Conservation (phyloP, 2,888 invertebrate genomes). For the Rhingia campestris region DNA sequence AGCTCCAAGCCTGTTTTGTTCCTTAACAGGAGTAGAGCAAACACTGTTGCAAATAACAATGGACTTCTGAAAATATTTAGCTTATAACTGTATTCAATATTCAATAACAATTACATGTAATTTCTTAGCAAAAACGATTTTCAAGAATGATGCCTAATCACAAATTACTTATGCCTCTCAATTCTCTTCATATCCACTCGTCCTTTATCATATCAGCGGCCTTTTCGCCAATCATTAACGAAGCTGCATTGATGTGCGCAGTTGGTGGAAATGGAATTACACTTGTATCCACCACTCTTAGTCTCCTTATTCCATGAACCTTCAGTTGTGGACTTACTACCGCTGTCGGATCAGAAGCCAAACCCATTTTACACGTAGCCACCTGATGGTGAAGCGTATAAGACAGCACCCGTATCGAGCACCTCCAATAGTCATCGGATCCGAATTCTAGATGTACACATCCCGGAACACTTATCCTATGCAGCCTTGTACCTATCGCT, state of each 20-base stretch:
- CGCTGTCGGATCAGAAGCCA: constrained; percentile 85
- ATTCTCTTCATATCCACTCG: constrained; percentile 81
- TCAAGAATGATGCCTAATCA: too few relatives aligned
- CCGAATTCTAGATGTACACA: constrained; percentile 84
- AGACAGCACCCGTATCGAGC: constrained; percentile 85
- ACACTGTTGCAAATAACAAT: too few relatives aligned
- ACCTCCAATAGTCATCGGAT: constrained; percentile 88
- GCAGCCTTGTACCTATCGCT: constrained; percentile 84
- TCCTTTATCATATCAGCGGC: constrained; percentile 86
- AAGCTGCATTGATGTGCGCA: constrained; percentile 88
- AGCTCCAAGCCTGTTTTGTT: too few relatives aligned
- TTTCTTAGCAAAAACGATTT: too few relatives aligned
- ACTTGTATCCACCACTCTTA: constrained; percentile 88
- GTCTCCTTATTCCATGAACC: constrained; percentile 85
- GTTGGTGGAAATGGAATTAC: constrained; percentile 86
- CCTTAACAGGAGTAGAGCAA: too few relatives aligned
- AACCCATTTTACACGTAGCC: constrained; percentile 89
- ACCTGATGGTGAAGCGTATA: constrained; percentile 87
- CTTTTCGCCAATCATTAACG: constrained; percentile 89
- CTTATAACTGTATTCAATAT: too few relatives aligned
- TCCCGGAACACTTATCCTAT: constrained; percentile 84
- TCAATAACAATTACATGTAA: too few relatives aligned
- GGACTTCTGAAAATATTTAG: too few relatives aligned
- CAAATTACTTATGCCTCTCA: background rate
- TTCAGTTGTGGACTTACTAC: constrained; percentile 86